Percentiles rank a stretch among this genome's conserved stretches.
Evolutionary conservation across 92 coral and sea anemone species (phyloP).

Genomic region (Zoanthus sansibaricus): DNA sequence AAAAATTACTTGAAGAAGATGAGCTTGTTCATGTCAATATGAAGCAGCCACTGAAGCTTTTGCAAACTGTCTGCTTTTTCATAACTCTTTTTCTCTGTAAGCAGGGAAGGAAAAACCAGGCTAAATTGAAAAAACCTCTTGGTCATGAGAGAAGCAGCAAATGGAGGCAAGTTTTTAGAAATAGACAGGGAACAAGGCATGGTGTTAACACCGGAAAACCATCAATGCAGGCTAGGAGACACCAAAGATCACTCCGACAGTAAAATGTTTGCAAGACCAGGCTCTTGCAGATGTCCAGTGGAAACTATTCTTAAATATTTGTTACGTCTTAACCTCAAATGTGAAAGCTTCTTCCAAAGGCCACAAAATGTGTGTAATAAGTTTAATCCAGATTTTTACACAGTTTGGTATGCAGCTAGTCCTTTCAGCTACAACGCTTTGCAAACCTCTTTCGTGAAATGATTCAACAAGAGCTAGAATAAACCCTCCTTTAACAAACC

Average conservation of each 20-base stretch:
- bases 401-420: slow-evolving; percentile 55
- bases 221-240: slow-evolving; percentile 51
- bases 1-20: slow-evolving; percentile 49
- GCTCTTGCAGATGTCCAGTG: slow-evolving; percentile 25
- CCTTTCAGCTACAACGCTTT: slow-evolving; percentile 61
- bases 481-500: slow-evolving; percentile 45
- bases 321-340: slow-evolving; percentile 25
- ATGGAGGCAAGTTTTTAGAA: slow-evolving; percentile 7
- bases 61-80: slow-evolving; percentile 64
- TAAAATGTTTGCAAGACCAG: slow-evolving; percentile 24
- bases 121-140: slow-evolving; percentile 46
- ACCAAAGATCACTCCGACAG: slow-evolving; percentile 53
- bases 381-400: background rate
- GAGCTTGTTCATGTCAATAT: slow-evolving; percentile 53
- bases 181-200: background rate
- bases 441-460: slow-evolving; percentile 24
- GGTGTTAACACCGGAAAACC: slow-evolving; percentile 46
- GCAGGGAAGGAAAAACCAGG: slow-evolving; percentile 72
- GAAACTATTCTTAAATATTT: slow-evolving; percentile 25
- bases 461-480: slow-evolving; percentile 65
- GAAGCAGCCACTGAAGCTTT: slow-evolving; percentile 55
- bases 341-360: slow-evolving; percentile 34
- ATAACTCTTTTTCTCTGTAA: slow-evolving; percentile 61
- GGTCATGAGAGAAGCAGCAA: slow-evolving; percentile 49
- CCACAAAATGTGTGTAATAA: slow-evolving; percentile 2